Evolutionary conservation across 2,888 invertebrate species (phyloP).

Genomic region (Carcina quercana): DNA sequence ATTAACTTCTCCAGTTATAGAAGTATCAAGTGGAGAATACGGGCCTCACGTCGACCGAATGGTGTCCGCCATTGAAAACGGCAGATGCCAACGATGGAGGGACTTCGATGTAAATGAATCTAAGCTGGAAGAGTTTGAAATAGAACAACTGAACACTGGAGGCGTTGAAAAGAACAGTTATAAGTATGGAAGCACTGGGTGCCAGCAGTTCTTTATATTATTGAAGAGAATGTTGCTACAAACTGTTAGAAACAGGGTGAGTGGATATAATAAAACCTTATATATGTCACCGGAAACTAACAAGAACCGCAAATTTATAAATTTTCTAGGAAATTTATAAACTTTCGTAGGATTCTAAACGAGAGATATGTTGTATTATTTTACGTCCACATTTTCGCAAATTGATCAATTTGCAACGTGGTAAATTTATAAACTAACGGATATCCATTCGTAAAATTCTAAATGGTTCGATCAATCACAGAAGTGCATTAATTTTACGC

Average conservation of each 20-base stretch:
- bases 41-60: conserved; percentile 81
- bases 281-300: no score
- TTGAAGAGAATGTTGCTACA: conserved; percentile 82
- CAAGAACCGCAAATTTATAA: no score
- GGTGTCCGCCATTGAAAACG: conserved; percentile 80
- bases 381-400: no score
- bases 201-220: conserved; percentile 80
- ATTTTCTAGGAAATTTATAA: no score
- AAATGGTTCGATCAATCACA: no score
- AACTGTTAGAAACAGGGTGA: conserved; percentile 81
- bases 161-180: conserved; percentile 64
- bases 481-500: no score
- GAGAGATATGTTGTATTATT: no score
- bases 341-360: no score
- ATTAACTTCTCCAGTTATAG: conserved; percentile 76
- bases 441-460: no score
- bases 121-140: conserved; percentile 25
- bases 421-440: no score
- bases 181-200: conserved; percentile 73
- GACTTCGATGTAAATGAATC: conserved; percentile 31
- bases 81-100: conserved; percentile 72
- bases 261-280: conserved; percentile 3
- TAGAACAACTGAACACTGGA: conserved; percentile 57
- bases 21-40: conserved; percentile 87
- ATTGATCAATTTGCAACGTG: no score